Conservation (phyloP, 2,113 vertebrate species). For the Ictalurus punctatus region DNA sequence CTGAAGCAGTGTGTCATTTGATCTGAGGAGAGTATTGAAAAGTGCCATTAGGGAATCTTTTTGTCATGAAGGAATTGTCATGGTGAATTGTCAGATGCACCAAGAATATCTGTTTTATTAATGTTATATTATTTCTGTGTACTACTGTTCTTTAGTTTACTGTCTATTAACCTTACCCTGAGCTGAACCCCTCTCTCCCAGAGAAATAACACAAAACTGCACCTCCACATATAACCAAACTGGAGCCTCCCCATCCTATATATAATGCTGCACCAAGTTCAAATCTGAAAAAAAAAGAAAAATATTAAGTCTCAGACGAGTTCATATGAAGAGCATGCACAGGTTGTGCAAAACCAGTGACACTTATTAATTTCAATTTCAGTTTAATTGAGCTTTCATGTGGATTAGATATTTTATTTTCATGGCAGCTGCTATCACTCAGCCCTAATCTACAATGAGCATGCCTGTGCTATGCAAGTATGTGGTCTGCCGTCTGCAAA, state of each 20-base stretch:
- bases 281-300: constrained; percentile 70
- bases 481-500: background rate
- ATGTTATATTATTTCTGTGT: background rate
- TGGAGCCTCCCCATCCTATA: constrained; percentile 91
- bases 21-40: constrained; percentile 48
- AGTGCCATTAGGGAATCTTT: background rate
- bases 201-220: constrained; percentile 80
- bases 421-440: background rate
- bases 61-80: background rate
- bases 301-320: background rate
- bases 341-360: background rate
- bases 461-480: background rate
- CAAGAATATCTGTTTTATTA: background rate
- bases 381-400: background rate
- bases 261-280: constrained; percentile 93
- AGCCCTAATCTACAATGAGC: background rate
- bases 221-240: constrained; percentile 84
- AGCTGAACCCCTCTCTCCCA: constrained; percentile 65
- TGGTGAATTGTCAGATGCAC: background rate
- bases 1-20: constrained; percentile 29
- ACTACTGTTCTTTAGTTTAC: background rate
- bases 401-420: background rate
- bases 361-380: background rate
- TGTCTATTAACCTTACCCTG: constrained; percentile 52
- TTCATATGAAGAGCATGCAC: background rate